Evolutionary conservation across 2,113 vertebrate genomes (phyloP), one percentile per base, ranked within the genome.

Genomic region (Scolopax mira): DNA sequence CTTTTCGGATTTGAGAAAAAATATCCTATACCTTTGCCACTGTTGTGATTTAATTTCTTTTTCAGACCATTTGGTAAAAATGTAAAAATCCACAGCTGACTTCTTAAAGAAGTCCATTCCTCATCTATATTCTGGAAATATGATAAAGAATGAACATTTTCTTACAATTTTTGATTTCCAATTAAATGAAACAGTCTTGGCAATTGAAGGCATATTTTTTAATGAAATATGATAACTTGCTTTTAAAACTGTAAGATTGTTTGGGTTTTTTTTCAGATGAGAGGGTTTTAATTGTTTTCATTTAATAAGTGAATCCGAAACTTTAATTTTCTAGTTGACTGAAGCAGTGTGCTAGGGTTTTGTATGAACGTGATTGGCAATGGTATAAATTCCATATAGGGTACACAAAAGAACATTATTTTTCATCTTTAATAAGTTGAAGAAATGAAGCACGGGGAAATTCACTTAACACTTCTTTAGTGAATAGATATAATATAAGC

Each of bases 251-350:
- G 16, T 71, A 89, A 70, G 72, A 18, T 42, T 65, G 60, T 27
- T 62, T 35, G n/a, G 5, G 6, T 14, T 64, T 22, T 65, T 46
- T 46, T 22, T 65, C 60, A 78, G 48, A 91, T 89, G 73, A 91
- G 84, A 91, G 11, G 13, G n/a, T 94, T 90, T 96, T 91, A 30
- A 58, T 89, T 96, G 86, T 96, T 98, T 97, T 91, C 7, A 94
- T 97, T 97, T 97, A 72, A 67, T 93, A 89, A 96, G 31, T 90
- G 92, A 78, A 96, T 97, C 77, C 82, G 74, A 97, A 96, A 93
- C 74, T 97, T 96, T 95, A 95, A 97, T 97, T 97, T 98, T 97
- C 95, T 96, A 95, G 54, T 89, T 96, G 88, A 93, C 88, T 96
- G 70, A 93, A 97, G 86, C 51, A 1, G 93, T 95, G 67, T 85